Conservation (phyloP, 2,797 vertebrate species). For the Setipinna tenuifilis region DNA sequence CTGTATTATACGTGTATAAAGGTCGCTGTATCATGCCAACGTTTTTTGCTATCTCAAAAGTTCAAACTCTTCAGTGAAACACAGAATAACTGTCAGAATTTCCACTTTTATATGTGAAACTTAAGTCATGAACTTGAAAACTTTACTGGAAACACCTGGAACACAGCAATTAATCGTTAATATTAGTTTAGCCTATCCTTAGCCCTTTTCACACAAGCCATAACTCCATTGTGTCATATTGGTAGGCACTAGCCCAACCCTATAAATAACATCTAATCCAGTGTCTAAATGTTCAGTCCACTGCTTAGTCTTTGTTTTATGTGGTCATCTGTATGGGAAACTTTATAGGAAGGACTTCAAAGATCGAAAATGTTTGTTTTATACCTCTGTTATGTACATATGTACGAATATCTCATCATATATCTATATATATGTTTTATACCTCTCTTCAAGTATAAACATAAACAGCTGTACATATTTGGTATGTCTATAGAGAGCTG, state of each 20-base stretch:
- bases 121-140: not conserved
- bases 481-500: too few species aligned
- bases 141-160: not conserved
- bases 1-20: not conserved
- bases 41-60: not conserved
- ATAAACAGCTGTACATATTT: too few species aligned
- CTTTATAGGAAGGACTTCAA: not conserved
- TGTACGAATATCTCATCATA: too few species aligned
- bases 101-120: not conserved
- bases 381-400: too few species aligned
- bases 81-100: not conserved
- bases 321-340: not conserved
- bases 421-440: too few species aligned
- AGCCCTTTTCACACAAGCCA: not conserved
- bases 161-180: not conserved
- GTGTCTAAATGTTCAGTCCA: not conserved
- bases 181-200: not conserved
- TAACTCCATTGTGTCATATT: not conserved
- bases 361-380: not conserved
- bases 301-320: not conserved
- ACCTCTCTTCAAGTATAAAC: too few species aligned
- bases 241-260: not conserved
- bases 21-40: not conserved
- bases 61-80: not conserved
- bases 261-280: not conserved